Percentiles rank a stretch among this genome's conserved stretches.
Evolutionary conservation across 2,113 vertebrate species (phyloP).

Genomic region (Agapornis roseicollis): DNA sequence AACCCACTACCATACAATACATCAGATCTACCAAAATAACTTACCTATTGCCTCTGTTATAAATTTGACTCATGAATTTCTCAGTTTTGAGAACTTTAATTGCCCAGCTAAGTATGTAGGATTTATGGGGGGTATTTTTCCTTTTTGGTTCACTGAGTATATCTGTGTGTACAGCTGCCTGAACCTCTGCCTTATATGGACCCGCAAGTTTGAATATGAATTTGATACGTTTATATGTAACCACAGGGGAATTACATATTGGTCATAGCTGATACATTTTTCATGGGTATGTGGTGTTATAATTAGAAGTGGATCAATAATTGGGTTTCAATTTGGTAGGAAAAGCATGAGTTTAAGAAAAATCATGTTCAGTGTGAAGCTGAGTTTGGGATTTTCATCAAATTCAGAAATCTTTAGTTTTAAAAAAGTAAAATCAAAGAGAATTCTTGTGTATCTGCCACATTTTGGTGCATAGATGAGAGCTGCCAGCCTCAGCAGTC

Average conservation of each 20-base stretch:
- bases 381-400: neutral
- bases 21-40: neutral
- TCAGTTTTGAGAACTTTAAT: neutral
- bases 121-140: neutral
- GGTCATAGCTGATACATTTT: neutral
- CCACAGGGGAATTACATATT: neutral
- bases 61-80: neutral
- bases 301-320: neutral
- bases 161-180: neutral
- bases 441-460: neutral
- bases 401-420: neutral
- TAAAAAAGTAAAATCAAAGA: neutral
- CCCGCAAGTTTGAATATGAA: neutral
- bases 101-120: neutral
- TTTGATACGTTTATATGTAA: neutral
- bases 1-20: neutral
- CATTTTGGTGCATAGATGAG: neutral
- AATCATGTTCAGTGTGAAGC: neutral
- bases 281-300: neutral
- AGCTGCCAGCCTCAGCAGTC: neutral
- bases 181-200: neutral
- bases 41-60: neutral
- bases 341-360: neutral
- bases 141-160: neutral
- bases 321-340: neutral